Evolutionary conservation across 2,888 invertebrate species (phyloP).

Genomic region (Lycaena phlaeas): DNA sequence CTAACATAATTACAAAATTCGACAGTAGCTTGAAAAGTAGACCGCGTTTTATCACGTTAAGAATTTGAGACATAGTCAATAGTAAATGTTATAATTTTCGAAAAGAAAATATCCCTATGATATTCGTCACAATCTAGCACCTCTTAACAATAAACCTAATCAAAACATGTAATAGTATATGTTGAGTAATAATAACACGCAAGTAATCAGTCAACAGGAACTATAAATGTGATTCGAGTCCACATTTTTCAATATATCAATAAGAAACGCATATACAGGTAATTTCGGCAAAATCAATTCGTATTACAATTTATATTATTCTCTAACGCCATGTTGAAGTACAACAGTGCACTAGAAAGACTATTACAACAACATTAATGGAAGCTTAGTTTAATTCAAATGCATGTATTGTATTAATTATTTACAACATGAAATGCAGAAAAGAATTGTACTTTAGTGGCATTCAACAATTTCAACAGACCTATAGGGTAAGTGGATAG

Average conservation of each 20-base stretch:
- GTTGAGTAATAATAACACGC: background rate
- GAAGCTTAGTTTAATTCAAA: conserved; percentile 1
- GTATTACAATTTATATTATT: no score
- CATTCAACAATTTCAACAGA: background rate
- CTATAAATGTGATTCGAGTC: background rate
- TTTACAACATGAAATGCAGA: background rate
- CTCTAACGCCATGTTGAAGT: no score
- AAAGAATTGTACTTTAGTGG: background rate
- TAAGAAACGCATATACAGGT: no score
- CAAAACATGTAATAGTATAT: background rate
- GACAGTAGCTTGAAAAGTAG: background rate
- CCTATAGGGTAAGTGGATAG: background rate
- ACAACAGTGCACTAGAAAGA: no score
- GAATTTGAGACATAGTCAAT: no score
- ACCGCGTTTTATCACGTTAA: no score
- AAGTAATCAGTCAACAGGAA: conserved; percentile 6
- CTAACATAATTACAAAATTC: background rate
- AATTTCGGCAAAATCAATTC: no score
- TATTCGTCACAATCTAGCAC: conserved; percentile 1
- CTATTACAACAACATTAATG: background rate
- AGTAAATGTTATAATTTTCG: background rate
- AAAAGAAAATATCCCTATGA: background rate
- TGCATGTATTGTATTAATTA: conserved; percentile 3
- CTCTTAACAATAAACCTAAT: background rate
- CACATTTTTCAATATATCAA: background rate